These are phyloP conservation scores for Argyresthia albistria DNA, from an alignment of 2,888 invertebrate genomes.

Conservation along the genomic window DNA sequence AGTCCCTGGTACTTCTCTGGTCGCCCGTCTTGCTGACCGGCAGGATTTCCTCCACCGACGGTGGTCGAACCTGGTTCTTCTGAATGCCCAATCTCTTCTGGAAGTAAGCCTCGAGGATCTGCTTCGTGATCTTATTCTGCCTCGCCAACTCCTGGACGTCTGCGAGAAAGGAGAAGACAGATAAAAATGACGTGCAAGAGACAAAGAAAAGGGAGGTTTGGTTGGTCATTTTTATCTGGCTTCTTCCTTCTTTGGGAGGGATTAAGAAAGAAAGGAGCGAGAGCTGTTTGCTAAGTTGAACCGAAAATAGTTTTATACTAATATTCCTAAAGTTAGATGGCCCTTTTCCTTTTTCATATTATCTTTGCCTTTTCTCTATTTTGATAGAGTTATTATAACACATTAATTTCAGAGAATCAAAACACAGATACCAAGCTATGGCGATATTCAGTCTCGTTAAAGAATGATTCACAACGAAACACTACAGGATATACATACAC, in stretches of 20 bases:
- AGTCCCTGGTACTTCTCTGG: conserved; percentile 24
- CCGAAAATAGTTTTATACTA: not conserved
- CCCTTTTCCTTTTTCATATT: no score
- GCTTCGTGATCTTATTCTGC: conserved; percentile 83
- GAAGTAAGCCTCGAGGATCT: conserved; percentile 81
- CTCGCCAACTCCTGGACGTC: conserved; percentile 73
- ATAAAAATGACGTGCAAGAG: conserved; percentile 58
- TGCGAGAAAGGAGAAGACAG: conserved; percentile 56
- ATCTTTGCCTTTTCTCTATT: no score
- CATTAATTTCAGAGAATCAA: no score
- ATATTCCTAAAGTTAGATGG: no score
- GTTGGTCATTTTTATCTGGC: conserved; percentile 67
- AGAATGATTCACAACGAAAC: no score
- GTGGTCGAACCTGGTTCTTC: conserved; percentile 55
- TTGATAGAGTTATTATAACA: no score
- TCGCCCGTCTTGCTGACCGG: conserved; percentile 53
- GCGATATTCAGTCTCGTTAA: no score
- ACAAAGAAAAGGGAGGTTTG: conserved; percentile 17
- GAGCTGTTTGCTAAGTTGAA: not conserved
- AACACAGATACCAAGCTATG: no score
- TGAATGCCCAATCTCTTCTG: conserved; percentile 78
- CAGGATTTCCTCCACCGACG: conserved; percentile 77
- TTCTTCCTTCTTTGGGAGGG: conserved; percentile 34
- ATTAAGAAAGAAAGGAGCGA: not conserved
- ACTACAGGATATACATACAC: no score